These are phyloP conservation scores for Acrossocheilus wenchowensis DNA, from an alignment of 2,797 vertebrate species.

Conservation along the genomic window DNA sequence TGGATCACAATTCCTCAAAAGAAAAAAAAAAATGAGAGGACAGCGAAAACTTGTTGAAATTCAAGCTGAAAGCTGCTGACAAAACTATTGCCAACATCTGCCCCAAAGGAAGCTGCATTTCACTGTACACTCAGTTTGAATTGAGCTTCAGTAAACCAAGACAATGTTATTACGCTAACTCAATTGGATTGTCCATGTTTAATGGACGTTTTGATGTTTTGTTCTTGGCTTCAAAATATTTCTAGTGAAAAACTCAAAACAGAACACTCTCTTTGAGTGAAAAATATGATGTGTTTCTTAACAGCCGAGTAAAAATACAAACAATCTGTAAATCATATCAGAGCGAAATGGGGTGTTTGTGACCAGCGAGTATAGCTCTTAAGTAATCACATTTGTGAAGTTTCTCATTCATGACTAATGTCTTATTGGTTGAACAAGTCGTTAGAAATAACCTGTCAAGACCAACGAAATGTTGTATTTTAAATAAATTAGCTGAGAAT, in stretches of 20 bases:
- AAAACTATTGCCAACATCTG: slow-evolving; percentile 43
- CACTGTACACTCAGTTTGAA: slow-evolving; percentile 53
- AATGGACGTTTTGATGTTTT: slow-evolving; percentile 52
- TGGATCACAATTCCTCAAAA: slow-evolving; percentile 37
- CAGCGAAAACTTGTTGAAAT: slow-evolving; percentile 41
- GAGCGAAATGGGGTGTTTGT: neutral
- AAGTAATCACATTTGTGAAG: neutral
- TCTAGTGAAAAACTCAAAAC: slow-evolving; percentile 34
- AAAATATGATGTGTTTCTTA: slow-evolving; percentile 17
- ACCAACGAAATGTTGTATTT: neutral
- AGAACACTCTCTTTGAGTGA: slow-evolving; percentile 41
- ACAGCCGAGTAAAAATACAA: slow-evolving; percentile 9
- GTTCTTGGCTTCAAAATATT: slow-evolving; percentile 43
- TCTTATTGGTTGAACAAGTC: neutral
- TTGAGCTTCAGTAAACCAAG: slow-evolving; percentile 57
- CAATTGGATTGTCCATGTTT: slow-evolving; percentile 56
- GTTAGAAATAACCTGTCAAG: slow-evolving; percentile 11
- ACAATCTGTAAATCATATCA: neutral
- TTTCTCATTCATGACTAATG: slow-evolving; percentile 11
- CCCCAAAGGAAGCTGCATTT: slow-evolving; percentile 51
- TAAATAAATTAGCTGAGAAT: neutral
- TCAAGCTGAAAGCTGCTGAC: slow-evolving; percentile 39
- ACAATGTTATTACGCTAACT: slow-evolving; percentile 59
- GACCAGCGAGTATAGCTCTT: neutral
- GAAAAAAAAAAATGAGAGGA: neutral